Evolutionary conservation across 2,113 vertebrate genomes (phyloP).

Genomic region (Heteronetta atricapilla): DNA sequence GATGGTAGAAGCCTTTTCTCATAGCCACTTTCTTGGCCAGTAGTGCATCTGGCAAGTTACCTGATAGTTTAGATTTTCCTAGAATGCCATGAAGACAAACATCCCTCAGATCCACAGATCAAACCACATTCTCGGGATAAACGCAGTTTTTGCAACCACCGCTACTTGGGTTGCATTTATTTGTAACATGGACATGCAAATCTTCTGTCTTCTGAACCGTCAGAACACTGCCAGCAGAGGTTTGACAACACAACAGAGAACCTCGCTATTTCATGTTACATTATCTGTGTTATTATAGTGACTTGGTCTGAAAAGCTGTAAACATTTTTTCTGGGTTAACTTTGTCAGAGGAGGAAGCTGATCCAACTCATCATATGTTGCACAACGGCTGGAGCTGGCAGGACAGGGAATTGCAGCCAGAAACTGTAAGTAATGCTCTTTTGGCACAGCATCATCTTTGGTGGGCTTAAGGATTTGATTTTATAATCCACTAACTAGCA

Average conservation of each 20-base stretch:
- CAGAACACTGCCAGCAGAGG: neutral
- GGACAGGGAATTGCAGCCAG: neutral
- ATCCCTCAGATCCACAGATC: neutral
- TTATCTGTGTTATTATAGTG: neutral
- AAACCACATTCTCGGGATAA: neutral
- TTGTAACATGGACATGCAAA: neutral
- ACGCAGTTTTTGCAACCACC: neutral
- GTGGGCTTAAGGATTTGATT: neutral
- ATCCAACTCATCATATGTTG: neutral
- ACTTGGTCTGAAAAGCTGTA: neutral
- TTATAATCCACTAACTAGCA: neutral
- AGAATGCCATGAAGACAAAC: neutral
- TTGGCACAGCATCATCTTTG: fast-evolving
- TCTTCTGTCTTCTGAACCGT: neutral
- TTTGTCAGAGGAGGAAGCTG: neutral
- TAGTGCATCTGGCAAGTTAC: neutral
- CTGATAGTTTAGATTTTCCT: neutral
- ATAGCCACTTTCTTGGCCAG: neutral
- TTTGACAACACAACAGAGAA: neutral
- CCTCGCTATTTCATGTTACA: neutral
- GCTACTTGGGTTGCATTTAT: neutral
- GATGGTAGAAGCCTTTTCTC: neutral
- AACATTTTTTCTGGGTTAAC: neutral
- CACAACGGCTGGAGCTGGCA: neutral
- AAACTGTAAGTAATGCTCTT: fast-evolving